Evolutionary conservation across 30 jellyfish, hydroid and myxozoan genomes (phyloP), one percentile per base, ranked within the genome.

Genomic region (Aurelia coerulea): DNA sequence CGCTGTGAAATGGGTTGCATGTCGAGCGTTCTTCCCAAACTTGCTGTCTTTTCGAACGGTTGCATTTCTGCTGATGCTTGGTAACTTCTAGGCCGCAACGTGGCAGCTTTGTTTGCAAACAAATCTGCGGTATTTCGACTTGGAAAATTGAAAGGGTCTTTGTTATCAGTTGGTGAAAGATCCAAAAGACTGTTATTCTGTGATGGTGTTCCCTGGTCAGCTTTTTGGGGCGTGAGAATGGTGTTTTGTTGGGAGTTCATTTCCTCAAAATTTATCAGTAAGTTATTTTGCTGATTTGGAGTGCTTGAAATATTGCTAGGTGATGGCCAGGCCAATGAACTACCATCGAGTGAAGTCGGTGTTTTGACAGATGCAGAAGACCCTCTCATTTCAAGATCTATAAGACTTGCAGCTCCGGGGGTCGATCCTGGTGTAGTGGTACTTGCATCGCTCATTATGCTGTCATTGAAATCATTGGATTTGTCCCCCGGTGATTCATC

Each of bases 101-200:
- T 84, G 3, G 88, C 88, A 15, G 93, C 42, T 39, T 74, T 73
- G 58, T 72, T 72, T 42, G 65, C 64, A 68, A 70, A 83, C 23
- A 83, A 83, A 19, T 76, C 64, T 0, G 79, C 83, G 37, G 87
- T 17, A 32, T 42, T 41, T 32, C 53, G 76, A 46, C 65, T 50
- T 59, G 69, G 41, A 62, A 71, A 64, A 34, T 46, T 34, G 37
- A 84, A 72, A 0, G 65, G 32, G 12, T 31, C 42, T n/a, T 4
- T 33, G 56, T 63, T 31, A 65, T 73, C 56, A 41, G 86, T 67
- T 10, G 85, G 79, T 15, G 84, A 77, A 15, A 84, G 83, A 51
- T 84, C 93, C 14, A 71, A 32, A 51, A 84, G 75, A 8, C 76
- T 17, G 4, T 35, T 53, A 53, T 58, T 63, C 34, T 33, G 62